Evolutionary conservation across 2,797 vertebrate species (phyloP).

Genomic region (Hipposideros larvatus): DNA sequence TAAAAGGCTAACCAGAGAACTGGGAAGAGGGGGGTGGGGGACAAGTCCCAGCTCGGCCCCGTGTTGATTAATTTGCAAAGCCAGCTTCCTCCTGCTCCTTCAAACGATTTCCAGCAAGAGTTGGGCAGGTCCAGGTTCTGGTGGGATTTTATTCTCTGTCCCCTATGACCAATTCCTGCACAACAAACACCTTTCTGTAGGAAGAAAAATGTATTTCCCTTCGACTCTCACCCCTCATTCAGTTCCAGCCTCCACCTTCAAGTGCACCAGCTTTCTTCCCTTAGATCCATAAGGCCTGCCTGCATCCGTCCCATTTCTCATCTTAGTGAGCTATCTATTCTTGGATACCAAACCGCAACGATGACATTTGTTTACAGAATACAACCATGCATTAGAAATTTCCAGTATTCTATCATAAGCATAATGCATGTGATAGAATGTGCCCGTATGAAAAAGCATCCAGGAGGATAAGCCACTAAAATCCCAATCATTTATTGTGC

Average conservation of each 20-base stretch:
- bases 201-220: not conserved
- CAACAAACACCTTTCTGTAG: conserved; percentile 3
- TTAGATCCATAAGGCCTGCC: not conserved
- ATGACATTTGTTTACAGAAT: not conserved
- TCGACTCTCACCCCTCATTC: not conserved
- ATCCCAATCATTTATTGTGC: not conserved
- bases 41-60: not conserved
- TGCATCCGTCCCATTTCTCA: not conserved
- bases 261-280: not conserved
- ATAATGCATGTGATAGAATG: not conserved
- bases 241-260: conserved; percentile 43
- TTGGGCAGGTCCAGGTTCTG: not conserved
- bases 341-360: not conserved
- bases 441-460: not conserved
- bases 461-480: conserved; percentile 9
- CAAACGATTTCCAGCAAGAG: not conserved
- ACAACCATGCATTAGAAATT: not conserved
- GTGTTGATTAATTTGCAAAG: conserved; percentile 60
- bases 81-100: conserved; percentile 9
- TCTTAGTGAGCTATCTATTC: not conserved
- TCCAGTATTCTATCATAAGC: not conserved
- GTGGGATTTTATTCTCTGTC: conserved; percentile 48
- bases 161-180: not conserved
- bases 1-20: conserved; percentile 51
- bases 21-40: no score